Evolutionary conservation across 23 tunicate species (phyloP), one percentile per base, ranked within the genome.

Genomic region (Botrylloides violaceus): DNA sequence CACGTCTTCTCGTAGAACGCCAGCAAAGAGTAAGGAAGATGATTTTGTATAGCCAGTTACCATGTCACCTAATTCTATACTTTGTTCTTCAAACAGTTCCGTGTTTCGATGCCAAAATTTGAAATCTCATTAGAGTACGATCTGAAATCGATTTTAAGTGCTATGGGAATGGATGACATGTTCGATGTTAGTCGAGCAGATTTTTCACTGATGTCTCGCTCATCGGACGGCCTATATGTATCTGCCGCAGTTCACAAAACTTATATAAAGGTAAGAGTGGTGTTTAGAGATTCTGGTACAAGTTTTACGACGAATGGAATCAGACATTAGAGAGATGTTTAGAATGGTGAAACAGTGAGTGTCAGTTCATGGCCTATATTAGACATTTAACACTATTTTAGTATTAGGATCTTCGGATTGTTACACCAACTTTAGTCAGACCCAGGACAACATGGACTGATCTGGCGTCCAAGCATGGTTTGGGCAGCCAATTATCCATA

Each of bases 81-180:
- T 43, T 7, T 43, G 9, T 43, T 43, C 9, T 7, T 43, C 1
- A 2, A 30, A 2, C 30, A 77, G 82, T 60, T 27, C 22, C 1
- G 2, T 24, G 75, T 77, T 2, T 18, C 27, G 43, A 57, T 77
- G 49, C 82, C 82, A 2, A 77, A 3, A 29, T 77, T 77, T 43
- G 64, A 66, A 29, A 77, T 77, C 3, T 24, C n/a, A 3, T 50
- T 27, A 2, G 58, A 37, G 2, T 66, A 77, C 49, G 75, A 77
- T 48, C 25, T 77, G 64, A 66, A 22, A 7, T 28, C 6, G 18
- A 27, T 34, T n/a, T 66, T 77, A 43, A 7, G 29, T 27, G 74
- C 64, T 4, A 39, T 77, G 73, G 82, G 82, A 9, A 30, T 77
- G 15, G 58, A 28, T 22, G 36, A 49, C 9, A 15, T 77, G 2